These are phyloP conservation scores for Branchellion lobata DNA, from an alignment of 2,888 invertebrate species.

Conservation along the genomic window DNA sequence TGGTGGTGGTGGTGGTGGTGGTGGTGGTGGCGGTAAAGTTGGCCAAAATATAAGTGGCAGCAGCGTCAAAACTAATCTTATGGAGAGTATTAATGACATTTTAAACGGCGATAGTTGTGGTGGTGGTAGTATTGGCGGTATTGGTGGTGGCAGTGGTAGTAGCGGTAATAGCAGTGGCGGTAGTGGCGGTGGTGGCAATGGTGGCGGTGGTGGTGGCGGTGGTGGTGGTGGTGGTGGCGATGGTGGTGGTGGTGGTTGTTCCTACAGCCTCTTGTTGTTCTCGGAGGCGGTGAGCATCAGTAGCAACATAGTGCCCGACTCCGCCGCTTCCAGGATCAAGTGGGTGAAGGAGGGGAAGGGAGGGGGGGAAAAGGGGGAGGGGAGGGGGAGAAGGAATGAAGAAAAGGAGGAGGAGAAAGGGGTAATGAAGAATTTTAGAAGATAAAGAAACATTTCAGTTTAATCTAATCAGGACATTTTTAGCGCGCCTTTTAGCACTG, in stretches of 20 bases:
- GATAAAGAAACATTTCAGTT: too few species aligned
- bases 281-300: not conserved
- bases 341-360: not conserved
- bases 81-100: too few species aligned
- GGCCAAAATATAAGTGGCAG: too few species aligned
- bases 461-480: too few species aligned
- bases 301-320: not conserved
- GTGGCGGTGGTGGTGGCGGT: not conserved
- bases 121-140: not conserved
- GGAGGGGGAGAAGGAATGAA: not conserved
- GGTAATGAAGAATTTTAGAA: not conserved
- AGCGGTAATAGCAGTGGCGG: not conserved
- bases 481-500: too few species aligned
- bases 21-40: not conserved
- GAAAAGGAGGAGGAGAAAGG: not conserved
- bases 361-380: not conserved
- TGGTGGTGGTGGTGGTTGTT: not conserved
- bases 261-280: not conserved
- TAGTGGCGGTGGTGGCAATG: not conserved
- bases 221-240: not conserved
- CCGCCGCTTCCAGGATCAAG: not conserved
- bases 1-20: not conserved
- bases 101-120: too few species aligned
- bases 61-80: too few species aligned
- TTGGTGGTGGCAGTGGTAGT: not conserved